Conservation (phyloP, 1,140 invertebrate genomes). For the Cydia fagiglandana region DNA sequence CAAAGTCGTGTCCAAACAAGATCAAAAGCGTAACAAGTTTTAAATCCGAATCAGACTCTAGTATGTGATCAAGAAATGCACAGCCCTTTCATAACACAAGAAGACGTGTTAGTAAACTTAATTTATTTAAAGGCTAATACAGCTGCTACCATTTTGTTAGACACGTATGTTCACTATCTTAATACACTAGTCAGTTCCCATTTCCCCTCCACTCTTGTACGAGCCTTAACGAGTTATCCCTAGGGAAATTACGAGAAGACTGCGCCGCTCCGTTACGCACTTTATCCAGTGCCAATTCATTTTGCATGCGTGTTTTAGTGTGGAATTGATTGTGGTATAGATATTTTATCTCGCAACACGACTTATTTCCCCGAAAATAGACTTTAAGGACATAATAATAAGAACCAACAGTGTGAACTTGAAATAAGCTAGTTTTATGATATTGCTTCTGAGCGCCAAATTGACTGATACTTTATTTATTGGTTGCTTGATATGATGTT, state of each 20-base stretch:
- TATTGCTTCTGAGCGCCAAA: not conserved
- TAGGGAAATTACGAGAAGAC: slow-evolving; percentile 9
- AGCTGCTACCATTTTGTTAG: not conserved
- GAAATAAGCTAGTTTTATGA: not conserved
- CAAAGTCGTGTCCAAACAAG: too few species aligned
- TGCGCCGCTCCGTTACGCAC: slow-evolving; percentile 16
- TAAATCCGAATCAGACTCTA: too few species aligned
- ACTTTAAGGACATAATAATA: not conserved
- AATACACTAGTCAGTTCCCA: slow-evolving; percentile 18
- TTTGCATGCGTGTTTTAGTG: slow-evolving; percentile 22
- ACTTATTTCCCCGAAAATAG: not conserved
- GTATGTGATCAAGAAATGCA: too few species aligned
- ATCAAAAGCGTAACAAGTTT: too few species aligned
- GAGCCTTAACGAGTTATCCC: slow-evolving; percentile 29
- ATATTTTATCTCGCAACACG: not conserved
- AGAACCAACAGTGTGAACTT: not conserved
- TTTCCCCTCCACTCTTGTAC: slow-evolving; percentile 2
- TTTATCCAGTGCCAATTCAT: slow-evolving; percentile 27
- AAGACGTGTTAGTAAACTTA: not conserved
- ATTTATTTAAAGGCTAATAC: not conserved
- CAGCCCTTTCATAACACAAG: too few species aligned
- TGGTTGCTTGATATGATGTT: not conserved
- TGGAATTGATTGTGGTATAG: slow-evolving; percentile 18
- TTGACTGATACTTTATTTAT: slow-evolving; percentile 10
- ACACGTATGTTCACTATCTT: slow-evolving; percentile 1